These are phyloP conservation scores for Myotis brandtii DNA, from an alignment of 2,113 vertebrate genomes.

Conservation along the genomic window DNA sequence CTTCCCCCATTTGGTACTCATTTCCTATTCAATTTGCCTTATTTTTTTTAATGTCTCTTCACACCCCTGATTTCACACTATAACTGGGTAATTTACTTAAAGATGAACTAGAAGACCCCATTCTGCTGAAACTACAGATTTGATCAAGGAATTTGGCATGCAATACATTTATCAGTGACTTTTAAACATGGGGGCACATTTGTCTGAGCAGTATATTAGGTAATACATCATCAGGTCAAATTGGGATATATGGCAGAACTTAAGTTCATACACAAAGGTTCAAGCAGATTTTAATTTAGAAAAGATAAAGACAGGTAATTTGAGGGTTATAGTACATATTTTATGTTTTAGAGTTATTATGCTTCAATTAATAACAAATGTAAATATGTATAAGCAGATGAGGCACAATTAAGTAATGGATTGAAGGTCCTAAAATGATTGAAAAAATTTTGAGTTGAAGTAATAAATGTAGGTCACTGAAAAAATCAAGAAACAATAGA, in stretches of 20 bases:
- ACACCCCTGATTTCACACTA: not conserved
- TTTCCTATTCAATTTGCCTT: too few species aligned
- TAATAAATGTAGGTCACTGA: not conserved
- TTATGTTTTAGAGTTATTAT: not conserved
- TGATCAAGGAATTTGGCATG: not conserved
- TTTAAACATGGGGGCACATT: not conserved
- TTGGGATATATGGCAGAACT: not conserved
- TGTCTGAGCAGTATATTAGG: not conserved
- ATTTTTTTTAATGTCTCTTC: too few species aligned
- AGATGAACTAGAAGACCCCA: not conserved
- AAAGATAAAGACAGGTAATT: not conserved
- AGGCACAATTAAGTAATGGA: not conserved
- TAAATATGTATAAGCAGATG: not conserved
- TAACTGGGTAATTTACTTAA: not conserved
- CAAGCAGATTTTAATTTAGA: not conserved
- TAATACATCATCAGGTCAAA: not conserved
- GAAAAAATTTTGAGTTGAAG: not conserved
- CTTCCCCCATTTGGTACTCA: too few species aligned
- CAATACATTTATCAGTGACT: not conserved
- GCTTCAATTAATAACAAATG: not conserved
- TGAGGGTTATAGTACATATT: not conserved
- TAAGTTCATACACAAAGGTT: not conserved
- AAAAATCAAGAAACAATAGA: not conserved
- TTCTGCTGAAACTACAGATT: not conserved
- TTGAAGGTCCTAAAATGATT: not conserved